Conservation (phyloP, 2,113 vertebrate genomes). For the Mormyrus iriodes region DNA sequence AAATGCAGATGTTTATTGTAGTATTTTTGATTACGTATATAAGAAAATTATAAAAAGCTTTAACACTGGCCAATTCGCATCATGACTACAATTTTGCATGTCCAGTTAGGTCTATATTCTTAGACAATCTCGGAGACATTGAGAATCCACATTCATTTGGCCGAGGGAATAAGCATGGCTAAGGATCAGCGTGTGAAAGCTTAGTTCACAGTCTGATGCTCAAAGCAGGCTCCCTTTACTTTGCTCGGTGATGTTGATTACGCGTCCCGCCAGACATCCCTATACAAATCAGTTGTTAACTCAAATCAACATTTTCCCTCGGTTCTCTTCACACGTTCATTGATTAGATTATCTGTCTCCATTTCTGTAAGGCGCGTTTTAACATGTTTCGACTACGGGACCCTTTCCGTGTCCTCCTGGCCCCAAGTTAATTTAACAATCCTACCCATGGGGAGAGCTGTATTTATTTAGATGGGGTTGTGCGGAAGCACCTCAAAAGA, state of each 20-base stretch:
- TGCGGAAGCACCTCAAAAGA: constrained; percentile 45
- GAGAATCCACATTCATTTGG: constrained; percentile 59
- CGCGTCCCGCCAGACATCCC: constrained; percentile 63
- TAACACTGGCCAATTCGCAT: neutral
- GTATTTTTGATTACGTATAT: neutral
- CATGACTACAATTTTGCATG: constrained; percentile 27
- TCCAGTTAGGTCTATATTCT: constrained; percentile 49
- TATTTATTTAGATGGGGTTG: constrained; percentile 53
- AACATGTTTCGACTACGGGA: constrained; percentile 36
- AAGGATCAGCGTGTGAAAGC: constrained; percentile 58
- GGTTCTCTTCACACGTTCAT: constrained; percentile 61
- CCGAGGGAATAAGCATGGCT: constrained; percentile 41
- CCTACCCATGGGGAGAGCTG: constrained; percentile 48
- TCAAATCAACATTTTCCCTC: constrained; percentile 67
- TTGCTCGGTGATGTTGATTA: constrained; percentile 63
- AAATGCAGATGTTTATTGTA: neutral
- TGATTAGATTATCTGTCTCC: constrained; percentile 66
- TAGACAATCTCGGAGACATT: constrained; percentile 48
- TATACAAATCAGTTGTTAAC: constrained; percentile 63
- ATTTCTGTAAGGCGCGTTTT: constrained; percentile 38
- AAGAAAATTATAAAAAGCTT: neutral
- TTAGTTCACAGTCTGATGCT: constrained; percentile 54
- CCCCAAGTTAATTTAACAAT: constrained; percentile 41
- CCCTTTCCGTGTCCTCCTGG: constrained; percentile 14
- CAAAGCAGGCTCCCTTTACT: constrained; percentile 57